Percentiles rank a stretch among this genome's conserved stretches.
phyloP scores from a whole-genome alignment of 2,113 vertebrate species.

The Brevimyrus niger region DNA sequence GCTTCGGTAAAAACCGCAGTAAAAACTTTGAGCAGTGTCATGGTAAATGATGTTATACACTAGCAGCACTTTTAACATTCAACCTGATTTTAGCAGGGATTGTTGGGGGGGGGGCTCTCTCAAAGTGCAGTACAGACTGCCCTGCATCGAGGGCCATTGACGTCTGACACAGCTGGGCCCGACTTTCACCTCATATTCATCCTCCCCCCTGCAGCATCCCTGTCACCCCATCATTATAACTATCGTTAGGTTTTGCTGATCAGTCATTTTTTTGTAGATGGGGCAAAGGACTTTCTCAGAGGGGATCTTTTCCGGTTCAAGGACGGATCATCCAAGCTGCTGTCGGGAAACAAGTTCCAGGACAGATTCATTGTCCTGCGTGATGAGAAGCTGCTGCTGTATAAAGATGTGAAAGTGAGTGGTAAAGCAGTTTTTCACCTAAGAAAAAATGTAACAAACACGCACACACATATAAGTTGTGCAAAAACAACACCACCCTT shows the following conservation, averaged over 20 bases:
- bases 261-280: slow-evolving; percentile 44
- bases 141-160: neutral
- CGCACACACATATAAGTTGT: neutral
- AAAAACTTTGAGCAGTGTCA: neutral
- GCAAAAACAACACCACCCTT: neutral
- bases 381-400: slow-evolving; percentile 75
- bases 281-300: slow-evolving; percentile 53
- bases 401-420: slow-evolving; percentile 84
- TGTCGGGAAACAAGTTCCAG: slow-evolving; percentile 89
- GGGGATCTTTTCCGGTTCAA: slow-evolving; percentile 75
- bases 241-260: neutral
- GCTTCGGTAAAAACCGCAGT: neutral
- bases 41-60: neutral
- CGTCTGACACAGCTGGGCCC: neutral
- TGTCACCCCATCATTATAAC: neutral
- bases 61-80: neutral
- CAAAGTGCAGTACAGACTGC: neutral
- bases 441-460: neutral
- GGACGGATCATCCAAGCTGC: slow-evolving; percentile 81
- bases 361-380: slow-evolving; percentile 77
- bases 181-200: neutral
- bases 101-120: neutral
- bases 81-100: neutral
- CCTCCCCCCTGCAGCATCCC: neutral
- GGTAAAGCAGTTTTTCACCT: neutral